Conservation (phyloP, 2,113 vertebrate species). For the Austrofundulus limnaeus region DNA sequence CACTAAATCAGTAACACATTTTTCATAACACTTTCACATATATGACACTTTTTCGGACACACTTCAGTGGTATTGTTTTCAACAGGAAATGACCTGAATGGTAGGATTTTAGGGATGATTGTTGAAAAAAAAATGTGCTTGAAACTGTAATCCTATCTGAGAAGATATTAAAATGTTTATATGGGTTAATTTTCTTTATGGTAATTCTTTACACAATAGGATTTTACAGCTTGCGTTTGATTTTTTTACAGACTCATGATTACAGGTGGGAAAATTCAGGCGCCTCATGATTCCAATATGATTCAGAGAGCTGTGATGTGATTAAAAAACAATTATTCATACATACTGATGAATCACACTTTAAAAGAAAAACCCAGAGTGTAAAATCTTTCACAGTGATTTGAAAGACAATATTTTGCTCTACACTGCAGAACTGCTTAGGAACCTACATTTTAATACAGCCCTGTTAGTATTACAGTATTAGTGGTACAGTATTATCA, state of each 20-base stretch:
- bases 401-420: no score
- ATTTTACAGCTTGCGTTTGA: no score
- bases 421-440: no score
- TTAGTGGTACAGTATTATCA: no score
- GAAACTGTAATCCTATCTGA: constrained; percentile 31
- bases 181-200: constrained; percentile 19
- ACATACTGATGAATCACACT: no score
- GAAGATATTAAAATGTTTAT: constrained; percentile 32
- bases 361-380: no score
- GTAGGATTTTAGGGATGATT: constrained; percentile 33
- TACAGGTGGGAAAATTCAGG: no score
- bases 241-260: not conserved
- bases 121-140: not conserved
- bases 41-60: constrained; percentile 32
- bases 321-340: no score
- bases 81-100: constrained; percentile 34
- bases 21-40: constrained; percentile 32
- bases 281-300: no score
- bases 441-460: not conserved
- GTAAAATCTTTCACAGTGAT: no score
- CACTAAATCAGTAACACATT: constrained; percentile 36
- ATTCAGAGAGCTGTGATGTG: not conserved
- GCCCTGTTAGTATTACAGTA: no score
- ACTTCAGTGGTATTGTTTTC: constrained; percentile 39
- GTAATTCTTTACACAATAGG: not conserved